Conservation (phyloP, 35 echinoderm and acorn worm species). For the Patiria miniata region DNA sequence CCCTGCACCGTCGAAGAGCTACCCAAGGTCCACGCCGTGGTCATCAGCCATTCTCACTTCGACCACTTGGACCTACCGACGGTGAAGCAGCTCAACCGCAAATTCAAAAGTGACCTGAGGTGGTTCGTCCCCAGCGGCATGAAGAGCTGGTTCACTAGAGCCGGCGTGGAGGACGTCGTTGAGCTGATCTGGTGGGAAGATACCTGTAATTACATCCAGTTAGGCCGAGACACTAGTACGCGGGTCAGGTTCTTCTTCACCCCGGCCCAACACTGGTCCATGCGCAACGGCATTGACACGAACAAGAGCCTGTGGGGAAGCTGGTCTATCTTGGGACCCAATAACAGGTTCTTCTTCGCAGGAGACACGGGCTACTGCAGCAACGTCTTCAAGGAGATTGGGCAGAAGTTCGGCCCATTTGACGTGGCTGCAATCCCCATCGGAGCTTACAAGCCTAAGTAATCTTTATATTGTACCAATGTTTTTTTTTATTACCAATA, state of each 20-base stretch:
- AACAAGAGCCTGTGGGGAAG: conserved; percentile 88
- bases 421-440: conserved; percentile 95
- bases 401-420: conserved; percentile 84
- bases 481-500: too few relatives aligned
- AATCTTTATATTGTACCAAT: conserved; percentile 1
- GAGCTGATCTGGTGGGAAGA: conserved; percentile 99
- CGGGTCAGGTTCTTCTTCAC: conserved; percentile 81
- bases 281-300: conserved; percentile 58
- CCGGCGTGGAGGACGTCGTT: conserved; percentile 82
- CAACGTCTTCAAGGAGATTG: conserved; percentile 91
- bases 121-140: conserved; percentile 91
- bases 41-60: conserved; percentile 94
- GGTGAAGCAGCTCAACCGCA: conserved; percentile 62
- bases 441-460: conserved; percentile 98
- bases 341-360: conserved; percentile 92
- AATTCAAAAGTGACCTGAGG: conserved; percentile 65
- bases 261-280: conserved; percentile 92
- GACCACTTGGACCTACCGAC: conserved; percentile 87
- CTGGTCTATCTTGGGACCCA: conserved; percentile 89
- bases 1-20: conserved; percentile 78
- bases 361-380: conserved; percentile 96
- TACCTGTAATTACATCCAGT: conserved; percentile 79
- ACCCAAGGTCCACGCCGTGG: conserved; percentile 87
- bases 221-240: conserved; percentile 61
- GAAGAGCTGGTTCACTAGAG: conserved; percentile 67